Evolutionary conservation across 2,113 vertebrate species (phyloP), one percentile per base, ranked within the genome.

Genomic region (Silurus asotus): DNA sequence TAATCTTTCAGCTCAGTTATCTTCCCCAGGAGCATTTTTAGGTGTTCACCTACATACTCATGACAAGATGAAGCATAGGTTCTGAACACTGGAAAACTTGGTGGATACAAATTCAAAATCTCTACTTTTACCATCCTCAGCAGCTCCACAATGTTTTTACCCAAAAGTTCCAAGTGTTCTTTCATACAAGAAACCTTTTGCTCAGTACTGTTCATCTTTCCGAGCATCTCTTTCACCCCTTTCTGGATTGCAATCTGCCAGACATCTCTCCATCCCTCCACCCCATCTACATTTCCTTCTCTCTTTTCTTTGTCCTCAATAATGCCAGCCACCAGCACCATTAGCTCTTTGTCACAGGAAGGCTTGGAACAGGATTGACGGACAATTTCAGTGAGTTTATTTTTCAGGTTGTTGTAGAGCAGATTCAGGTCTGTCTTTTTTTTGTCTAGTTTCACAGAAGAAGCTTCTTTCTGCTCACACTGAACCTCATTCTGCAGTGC

Each of bases 221-320:
- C 8, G 49, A 96, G 89, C 70, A 89, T 92, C 17, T 74, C 86
- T 86, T 5, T 81, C 69, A 94, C 94, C 0, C 94, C 93, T 7
- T 82, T 86, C 0, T 3, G 69, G 77, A 96, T 91, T 0, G 93
- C 92, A 55, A 90, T 89, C 87, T 64, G 92, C 94, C 94, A 96
- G 49, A 77, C 72, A 0, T 91, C 92, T 90, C 88, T 91, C 94
- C 94, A 95, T 86, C 88, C 90, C 81, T 79, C 20, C 2, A 92
- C 58, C 0, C 86, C 89, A 0, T 91, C 92, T 0, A 87, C 84
- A 6, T 93, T 90, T 48, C 0, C 77, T 0, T 85, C 77, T 64
- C 91, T 85, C 85, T 81, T 90, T 87, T 95, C 93, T 88, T 95
- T 94, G 88, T 95, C 94, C 67, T 94, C 92, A 76, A 96, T 92